Base-by-base conservation (phyloP, 2,888 invertebrate genomes). In the Orchesellides sinensis region DNA sequence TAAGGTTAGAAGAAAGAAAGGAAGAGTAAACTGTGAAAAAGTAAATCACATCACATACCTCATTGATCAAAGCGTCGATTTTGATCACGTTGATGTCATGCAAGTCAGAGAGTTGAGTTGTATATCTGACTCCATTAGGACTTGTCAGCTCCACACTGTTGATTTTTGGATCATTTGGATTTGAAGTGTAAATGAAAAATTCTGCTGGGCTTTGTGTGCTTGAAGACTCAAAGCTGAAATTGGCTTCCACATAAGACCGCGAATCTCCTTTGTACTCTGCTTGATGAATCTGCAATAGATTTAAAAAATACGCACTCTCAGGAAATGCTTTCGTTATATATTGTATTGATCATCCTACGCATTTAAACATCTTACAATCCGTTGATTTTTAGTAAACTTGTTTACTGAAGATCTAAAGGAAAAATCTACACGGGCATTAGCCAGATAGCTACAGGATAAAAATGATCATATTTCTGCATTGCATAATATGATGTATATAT, bases 81-180 rank as follows among this genome's bases (percentile, higher is more conserved):
- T 86, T 86, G 83, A 87, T 86, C 68, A 86, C 87, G 79, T 87
- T 86, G 61, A 87, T 87, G 78, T 87, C 87, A 82, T 87, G 86
- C 47, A 87, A 78, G 72, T 87, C 87, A 25, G 86, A 86, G 45
- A 87, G 85, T 70, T 87, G 87, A 10, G 87, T 87, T 47, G 86
- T 87, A 72, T 81, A 87, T 61, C 83, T 84, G 45, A 77, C 72
- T 70, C 86, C 86, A 74, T 82, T 86, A 47, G 88, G 88, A 84
- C 86, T 87, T 65, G 85, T 85, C 81, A 88, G 61, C 70, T 88
- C 88, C 78, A 88, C 86, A 54, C 86, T 85, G 83, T 87, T 85
- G 77, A 87, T 87, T 72, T 86, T 86, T 12, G 86, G 87, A 81
- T 88, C 87, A 75, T 86, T 86, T 45, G 87, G 88, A 77, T 87